Conservation (phyloP, 2,797 vertebrate species). For the Tadarida brasiliensis region DNA sequence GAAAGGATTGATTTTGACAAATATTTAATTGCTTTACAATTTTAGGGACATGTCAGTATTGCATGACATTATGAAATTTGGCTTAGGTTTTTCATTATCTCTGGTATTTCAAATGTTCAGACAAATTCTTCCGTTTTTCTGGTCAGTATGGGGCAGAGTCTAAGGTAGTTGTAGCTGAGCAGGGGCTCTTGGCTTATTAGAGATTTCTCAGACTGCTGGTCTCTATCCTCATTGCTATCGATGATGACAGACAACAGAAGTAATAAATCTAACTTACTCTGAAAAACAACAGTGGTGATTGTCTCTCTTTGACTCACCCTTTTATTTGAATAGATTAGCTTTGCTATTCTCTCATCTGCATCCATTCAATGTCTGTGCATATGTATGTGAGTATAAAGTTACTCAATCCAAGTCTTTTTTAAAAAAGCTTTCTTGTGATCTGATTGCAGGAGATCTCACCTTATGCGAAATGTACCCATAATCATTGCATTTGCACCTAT, state of each 20-base stretch:
- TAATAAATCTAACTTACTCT: slow-evolving; percentile 66
- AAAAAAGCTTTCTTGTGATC: not conserved
- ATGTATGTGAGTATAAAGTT: slow-evolving; percentile 12
- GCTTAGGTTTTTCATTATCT: slow-evolving; percentile 58
- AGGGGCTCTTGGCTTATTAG: slow-evolving; percentile 22
- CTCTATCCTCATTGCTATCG: slow-evolving; percentile 32
- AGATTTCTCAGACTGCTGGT: slow-evolving; percentile 43
- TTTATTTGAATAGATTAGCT: slow-evolving; percentile 61
- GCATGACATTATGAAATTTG: slow-evolving; percentile 54
- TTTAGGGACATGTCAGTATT: not conserved
- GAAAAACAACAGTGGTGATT: slow-evolving; percentile 69
- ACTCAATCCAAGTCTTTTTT: slow-evolving; percentile 10
- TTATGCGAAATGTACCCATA: slow-evolving; percentile 32
- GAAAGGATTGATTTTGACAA: slow-evolving; percentile 60
- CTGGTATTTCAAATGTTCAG: slow-evolving; percentile 60
- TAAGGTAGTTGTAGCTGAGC: slow-evolving; percentile 17
- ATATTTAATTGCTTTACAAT: slow-evolving; percentile 58
- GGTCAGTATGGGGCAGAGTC: not conserved
- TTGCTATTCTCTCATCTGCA: slow-evolving; percentile 49
- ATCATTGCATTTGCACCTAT: slow-evolving; percentile 60
- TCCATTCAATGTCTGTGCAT: slow-evolving; percentile 59
- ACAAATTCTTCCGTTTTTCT: slow-evolving; percentile 39
- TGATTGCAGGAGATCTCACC: not conserved
- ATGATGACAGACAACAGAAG: slow-evolving; percentile 68
- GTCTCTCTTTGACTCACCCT: slow-evolving; percentile 50